Conservation (phyloP, 2,888 invertebrate species). For the Pseudanteris insignis region DNA sequence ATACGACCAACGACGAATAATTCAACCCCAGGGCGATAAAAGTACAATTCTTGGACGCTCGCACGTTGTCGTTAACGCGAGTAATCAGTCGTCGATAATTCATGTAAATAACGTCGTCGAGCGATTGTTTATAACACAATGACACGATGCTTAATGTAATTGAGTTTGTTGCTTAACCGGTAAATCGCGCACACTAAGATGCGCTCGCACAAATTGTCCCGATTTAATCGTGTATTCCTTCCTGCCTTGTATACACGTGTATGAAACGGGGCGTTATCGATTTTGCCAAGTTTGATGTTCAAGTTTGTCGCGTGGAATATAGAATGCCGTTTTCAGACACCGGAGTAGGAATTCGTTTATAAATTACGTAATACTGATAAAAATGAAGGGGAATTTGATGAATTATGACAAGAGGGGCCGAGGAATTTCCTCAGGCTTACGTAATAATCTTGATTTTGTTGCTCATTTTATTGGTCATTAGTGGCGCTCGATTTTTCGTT, state of each 20-base stretch:
- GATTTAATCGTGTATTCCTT: conserved; percentile 40
- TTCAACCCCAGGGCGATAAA: conserved; percentile 19
- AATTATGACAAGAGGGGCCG: conserved; percentile 44
- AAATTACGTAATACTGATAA: conserved; percentile 44
- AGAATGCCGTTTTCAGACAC: conserved; percentile 37
- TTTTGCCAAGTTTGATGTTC: conserved; percentile 39
- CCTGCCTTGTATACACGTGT: conserved; percentile 31
- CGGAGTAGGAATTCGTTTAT: conserved; percentile 33
- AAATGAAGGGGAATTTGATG: conserved; percentile 44
- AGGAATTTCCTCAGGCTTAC: conserved; percentile 29
- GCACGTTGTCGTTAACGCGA: not conserved
- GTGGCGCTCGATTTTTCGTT: too few relatives aligned
- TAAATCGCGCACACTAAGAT: conserved; percentile 32
- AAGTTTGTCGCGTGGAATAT: conserved; percentile 44
- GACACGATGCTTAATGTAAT: conserved; percentile 26
- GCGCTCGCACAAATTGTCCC: conserved; percentile 29
- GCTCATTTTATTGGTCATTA: conserved; percentile 12
- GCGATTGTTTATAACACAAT: conserved; percentile 19
- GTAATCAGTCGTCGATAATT: conserved; percentile 15
- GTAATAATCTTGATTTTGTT: conserved; percentile 40
- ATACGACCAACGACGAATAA: conserved; percentile 42
- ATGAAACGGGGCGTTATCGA: conserved; percentile 38
- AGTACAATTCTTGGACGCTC: conserved; percentile 15
- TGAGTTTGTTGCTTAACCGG: conserved; percentile 28
- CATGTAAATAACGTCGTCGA: conserved; percentile 5